Percentiles rank a stretch among this genome's conserved stretches.
Conservation (phyloP, 2,888 invertebrate genomes). For the Scelioninae gen. 1 region DNA sequence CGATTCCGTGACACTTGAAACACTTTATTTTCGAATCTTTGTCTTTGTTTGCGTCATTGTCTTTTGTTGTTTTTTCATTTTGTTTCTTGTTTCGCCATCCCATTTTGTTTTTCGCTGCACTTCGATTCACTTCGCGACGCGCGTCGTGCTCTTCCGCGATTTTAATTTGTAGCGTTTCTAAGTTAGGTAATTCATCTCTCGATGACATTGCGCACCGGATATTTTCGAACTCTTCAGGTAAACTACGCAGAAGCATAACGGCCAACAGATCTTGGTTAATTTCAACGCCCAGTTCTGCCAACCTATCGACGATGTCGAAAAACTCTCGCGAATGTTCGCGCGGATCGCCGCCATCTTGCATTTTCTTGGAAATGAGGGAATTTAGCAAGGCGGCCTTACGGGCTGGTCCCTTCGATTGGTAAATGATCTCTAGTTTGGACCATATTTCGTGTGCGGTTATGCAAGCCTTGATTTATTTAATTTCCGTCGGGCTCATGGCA, state of each 20-base stretch:
- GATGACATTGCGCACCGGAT: slow-evolving; percentile 31
- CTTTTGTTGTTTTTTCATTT: background rate
- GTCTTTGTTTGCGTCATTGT: background rate
- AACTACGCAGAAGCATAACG: slow-evolving; percentile 18
- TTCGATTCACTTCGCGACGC: background rate
- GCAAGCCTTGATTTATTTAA: slow-evolving; percentile 28
- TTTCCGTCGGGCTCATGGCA: background rate
- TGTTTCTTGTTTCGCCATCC: background rate
- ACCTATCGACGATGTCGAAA: slow-evolving; percentile 13
- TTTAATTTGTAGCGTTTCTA: slow-evolving; percentile 11
- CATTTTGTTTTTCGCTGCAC: background rate
- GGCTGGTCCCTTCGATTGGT: slow-evolving; percentile 17
- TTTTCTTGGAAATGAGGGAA: background rate
- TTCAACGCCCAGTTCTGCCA: slow-evolving; percentile 16
- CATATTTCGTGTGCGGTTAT: slow-evolving; percentile 13
- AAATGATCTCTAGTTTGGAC: slow-evolving; percentile 16
- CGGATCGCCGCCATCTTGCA: slow-evolving; percentile 23
- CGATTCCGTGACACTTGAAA: slow-evolving; percentile 22
- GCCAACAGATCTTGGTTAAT: slow-evolving; percentile 23
- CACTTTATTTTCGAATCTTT: slow-evolving; percentile 11
- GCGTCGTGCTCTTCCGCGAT: slow-evolving; percentile 14
- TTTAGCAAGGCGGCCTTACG: slow-evolving; percentile 18
- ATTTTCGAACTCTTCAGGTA: slow-evolving; percentile 27
- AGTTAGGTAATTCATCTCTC: slow-evolving; percentile 14
- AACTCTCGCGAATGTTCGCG: too few species aligned